Evolutionary conservation across 1,140 invertebrate species (phyloP).

Genomic region (Drosophila rhopaloa): DNA sequence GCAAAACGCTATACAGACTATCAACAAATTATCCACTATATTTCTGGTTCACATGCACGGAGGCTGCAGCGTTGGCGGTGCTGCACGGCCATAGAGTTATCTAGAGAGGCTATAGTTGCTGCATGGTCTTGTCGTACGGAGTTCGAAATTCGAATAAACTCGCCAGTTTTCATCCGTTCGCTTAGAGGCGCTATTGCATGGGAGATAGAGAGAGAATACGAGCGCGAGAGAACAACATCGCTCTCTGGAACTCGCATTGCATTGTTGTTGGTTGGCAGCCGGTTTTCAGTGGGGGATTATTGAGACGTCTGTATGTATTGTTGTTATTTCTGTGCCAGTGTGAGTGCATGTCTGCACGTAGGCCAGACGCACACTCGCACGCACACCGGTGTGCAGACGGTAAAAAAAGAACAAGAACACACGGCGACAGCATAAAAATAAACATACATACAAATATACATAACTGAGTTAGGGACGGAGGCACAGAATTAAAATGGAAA

Average conservation of each 20-base stretch:
- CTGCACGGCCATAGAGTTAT: slow-evolving; percentile 49
- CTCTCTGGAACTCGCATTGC: slow-evolving; percentile 27
- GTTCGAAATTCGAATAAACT: slow-evolving; percentile 23
- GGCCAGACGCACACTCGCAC: slow-evolving; percentile 62
- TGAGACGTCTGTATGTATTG: slow-evolving; percentile 52
- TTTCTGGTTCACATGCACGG: slow-evolving; percentile 47
- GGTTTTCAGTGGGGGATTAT: slow-evolving; percentile 78
- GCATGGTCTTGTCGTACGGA: slow-evolving; percentile 43
- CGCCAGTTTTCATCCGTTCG: slow-evolving; percentile 4
- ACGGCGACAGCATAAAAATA: slow-evolving; percentile 75
- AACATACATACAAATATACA: slow-evolving; percentile 46
- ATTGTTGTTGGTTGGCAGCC: slow-evolving; percentile 63
- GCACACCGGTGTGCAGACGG: slow-evolving; percentile 42
- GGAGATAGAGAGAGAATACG: slow-evolving; percentile 11
- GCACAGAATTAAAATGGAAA: slow-evolving; percentile 68
- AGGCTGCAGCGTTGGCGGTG: slow-evolving; percentile 50
- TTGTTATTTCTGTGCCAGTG: slow-evolving; percentile 33
- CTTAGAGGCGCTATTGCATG: slow-evolving; percentile 5
- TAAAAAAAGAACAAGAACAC: slow-evolving; percentile 66
- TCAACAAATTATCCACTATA: slow-evolving; percentile 31
- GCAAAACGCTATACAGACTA: slow-evolving; percentile 18
- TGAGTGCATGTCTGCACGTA: slow-evolving; percentile 71
- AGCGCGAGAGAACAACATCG: neutral
- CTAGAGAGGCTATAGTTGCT: slow-evolving; percentile 11
- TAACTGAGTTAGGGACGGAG: slow-evolving; percentile 27